Base-by-base conservation (phyloP, 2,113 vertebrate genomes). In the Struthidea cinerea region DNA sequence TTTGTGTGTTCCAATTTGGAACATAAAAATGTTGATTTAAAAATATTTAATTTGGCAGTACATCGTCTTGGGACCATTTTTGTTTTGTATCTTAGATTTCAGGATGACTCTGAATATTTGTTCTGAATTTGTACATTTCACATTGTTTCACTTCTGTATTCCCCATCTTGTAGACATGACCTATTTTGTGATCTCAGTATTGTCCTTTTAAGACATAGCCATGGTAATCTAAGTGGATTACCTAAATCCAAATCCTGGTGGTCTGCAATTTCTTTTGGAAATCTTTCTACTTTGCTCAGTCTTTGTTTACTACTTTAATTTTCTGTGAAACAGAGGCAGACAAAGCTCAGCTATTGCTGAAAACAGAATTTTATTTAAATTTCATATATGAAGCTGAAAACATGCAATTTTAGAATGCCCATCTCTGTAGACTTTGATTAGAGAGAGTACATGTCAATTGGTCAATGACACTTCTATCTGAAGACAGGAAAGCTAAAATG, bases 201-300 rank as follows among this genome's bases (percentile, higher is more conserved):
- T 97, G 97, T 95, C 92, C 92, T 98, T 98, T 97, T 96, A 98
- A 98, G 95, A 98, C 97, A 95, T 32, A 98, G 96, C 96, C 96
- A 44, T 96, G 94, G 93, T 98, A 98, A 98, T 98, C 96, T 98
- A 98, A 98, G 94, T 98, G 97, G 98, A 98, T 98, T 98, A 98
- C 89, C 82, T 98, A 97, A 98, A 98, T 98, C 97, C 97, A 97
- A 98, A 98, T 98, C 97, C 97, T 84, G 92, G 96, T 97, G 94
- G 97, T 98, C 96, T 97, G 92, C 92, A 98, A 80, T 98, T 98
- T 98, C 94, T 98, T 98, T 96, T 89, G 94, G 92, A 97, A 97
- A 97, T 96, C 94, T 96, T 91, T 95, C 89, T 96, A 90, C 82
- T 96, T 92, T 97, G 55, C 78, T 90, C 83, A 83, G 67, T 94